A percentile compares a stretch with the other conserved stretches of the same genome.
These are phyloP conservation scores for Pyrocephalus nanus DNA, from an alignment of 2,797 vertebrate species.

Conservation along the genomic window DNA sequence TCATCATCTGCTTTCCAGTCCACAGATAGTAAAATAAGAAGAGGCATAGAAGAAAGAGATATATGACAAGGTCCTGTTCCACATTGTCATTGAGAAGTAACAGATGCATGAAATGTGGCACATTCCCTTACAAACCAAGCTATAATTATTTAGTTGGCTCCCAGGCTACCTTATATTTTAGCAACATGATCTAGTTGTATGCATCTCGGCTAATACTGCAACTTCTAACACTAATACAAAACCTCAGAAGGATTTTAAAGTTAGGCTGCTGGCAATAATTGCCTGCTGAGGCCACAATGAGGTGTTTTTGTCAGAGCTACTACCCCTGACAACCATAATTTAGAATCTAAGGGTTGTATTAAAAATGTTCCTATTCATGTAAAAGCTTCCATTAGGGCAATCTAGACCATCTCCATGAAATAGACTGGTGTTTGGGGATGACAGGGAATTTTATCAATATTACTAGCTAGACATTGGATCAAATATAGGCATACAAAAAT, in stretches of 20 bases:
- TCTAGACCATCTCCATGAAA: not conserved
- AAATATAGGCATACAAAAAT: not conserved
- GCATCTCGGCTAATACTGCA: not conserved
- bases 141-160: not conserved
- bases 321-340: not conserved
- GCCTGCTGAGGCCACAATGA: not conserved
- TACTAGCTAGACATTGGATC: not conserved
- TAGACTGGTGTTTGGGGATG: not conserved
- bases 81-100: not conserved
- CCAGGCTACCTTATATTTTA: not conserved
- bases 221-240: not conserved
- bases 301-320: not conserved
- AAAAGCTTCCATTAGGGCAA: not conserved
- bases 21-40: not conserved
- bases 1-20: not conserved
- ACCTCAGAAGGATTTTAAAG: not conserved
- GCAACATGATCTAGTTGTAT: fast-evolving
- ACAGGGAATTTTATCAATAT: not conserved
- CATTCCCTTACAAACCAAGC: not conserved
- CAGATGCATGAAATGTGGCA: not conserved
- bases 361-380: not conserved
- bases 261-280: not conserved
- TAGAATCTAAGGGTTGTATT: not conserved
- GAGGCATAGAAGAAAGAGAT: not conserved
- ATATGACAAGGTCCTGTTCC: not conserved